Conservation (phyloP, 1,140 invertebrate species). For the Melanaphis sacchari region DNA sequence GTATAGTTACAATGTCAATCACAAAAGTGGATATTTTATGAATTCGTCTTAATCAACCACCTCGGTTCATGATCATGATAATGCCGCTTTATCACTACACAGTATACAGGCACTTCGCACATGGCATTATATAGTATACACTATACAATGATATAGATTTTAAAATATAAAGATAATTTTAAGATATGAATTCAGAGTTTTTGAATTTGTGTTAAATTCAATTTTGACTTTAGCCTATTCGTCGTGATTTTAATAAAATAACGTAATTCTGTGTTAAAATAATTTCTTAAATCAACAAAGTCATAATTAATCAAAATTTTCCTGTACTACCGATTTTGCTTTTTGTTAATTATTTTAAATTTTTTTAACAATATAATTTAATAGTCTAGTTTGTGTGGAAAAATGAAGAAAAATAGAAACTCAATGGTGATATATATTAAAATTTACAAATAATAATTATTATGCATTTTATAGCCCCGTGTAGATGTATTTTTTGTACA, state of each 20-base stretch:
- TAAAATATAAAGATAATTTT: too few species aligned
- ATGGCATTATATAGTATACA: too few species aligned
- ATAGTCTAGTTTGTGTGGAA: background rate
- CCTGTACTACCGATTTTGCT: background rate
- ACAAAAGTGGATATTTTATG: background rate
- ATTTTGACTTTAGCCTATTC: background rate
- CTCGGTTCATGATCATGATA: too few species aligned
- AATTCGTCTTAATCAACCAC: background rate
- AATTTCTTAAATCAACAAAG: background rate
- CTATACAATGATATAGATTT: too few species aligned
- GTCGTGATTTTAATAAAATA: background rate
- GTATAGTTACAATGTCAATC: too few species aligned
- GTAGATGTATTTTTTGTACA: too few species aligned
- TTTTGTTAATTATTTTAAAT: background rate
- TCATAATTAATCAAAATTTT: background rate
- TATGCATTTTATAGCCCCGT: background rate
- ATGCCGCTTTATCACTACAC: too few species aligned
- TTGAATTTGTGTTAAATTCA: too few species aligned
- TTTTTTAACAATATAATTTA: background rate
- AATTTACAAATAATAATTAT: background rate
- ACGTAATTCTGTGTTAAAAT: background rate
- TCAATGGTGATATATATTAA: background rate
- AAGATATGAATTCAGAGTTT: background rate
- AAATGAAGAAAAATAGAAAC: slow-evolving; percentile 33
- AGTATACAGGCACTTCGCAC: too few species aligned